phyloP scores from a whole-genome alignment of 2,888 invertebrate genomes.

The Pheosia gnoma region DNA sequence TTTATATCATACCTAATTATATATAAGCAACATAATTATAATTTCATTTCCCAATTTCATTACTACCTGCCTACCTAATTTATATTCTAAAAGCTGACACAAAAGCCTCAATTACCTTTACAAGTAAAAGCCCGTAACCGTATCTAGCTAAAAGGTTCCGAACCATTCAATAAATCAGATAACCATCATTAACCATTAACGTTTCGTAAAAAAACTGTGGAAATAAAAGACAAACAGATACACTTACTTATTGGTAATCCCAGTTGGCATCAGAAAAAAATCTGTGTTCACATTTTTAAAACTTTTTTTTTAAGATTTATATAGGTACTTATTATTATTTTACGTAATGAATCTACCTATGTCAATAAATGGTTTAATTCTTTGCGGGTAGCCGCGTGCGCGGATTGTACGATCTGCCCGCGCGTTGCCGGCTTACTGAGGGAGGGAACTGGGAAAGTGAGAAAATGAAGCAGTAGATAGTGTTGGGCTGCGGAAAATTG shows the following conservation, averaged over 20 bases:
- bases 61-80: neutral
- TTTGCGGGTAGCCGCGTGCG: constrained; percentile 11
- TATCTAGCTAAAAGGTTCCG: constrained; percentile 1
- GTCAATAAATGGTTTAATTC: constrained; percentile 32
- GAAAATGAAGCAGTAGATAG: constrained; percentile 65
- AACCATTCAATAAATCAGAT: constrained; percentile 8
- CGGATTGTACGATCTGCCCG: constrained; percentile 36
- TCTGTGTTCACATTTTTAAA: constrained; percentile 32
- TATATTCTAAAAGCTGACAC: neutral
- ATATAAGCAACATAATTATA: too few relatives aligned
- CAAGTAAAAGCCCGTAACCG: neutral
- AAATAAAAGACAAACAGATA: neutral
- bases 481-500: constrained; percentile 42
- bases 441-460: constrained; percentile 50
- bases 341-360: constrained; percentile 26
- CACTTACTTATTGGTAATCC: constrained; percentile 26
- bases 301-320: constrained; percentile 26
- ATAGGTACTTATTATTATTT: constrained; percentile 27
- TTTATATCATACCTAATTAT: too few relatives aligned
- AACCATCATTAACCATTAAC: constrained; percentile 2
- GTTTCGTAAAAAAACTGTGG: neutral
- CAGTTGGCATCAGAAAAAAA: constrained; percentile 23
- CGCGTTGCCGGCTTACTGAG: constrained; percentile 60
- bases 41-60: too few relatives aligned
- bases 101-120: neutral